Percentiles rank a stretch among this genome's conserved stretches.
phyloP scores from a whole-genome alignment of 2,888 invertebrate species.

The Phalangium opilio region DNA sequence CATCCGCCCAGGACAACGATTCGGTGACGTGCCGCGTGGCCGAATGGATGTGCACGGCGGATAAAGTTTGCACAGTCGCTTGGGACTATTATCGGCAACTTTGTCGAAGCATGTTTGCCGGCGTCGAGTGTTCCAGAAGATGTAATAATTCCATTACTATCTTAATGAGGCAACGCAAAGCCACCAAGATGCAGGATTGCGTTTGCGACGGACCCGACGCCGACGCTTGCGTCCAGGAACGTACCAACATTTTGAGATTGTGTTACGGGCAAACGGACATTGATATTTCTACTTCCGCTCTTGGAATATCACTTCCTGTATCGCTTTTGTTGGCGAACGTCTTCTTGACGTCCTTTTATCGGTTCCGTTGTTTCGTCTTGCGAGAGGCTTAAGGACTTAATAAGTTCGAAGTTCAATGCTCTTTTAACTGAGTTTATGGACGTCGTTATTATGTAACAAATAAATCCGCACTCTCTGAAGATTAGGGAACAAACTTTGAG shows the following conservation, averaged over 20 bases:
- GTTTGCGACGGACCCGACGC: constrained; percentile 3
- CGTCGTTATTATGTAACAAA: too few relatives aligned
- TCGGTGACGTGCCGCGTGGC: constrained; percentile 1
- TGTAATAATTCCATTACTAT: constrained; percentile 7
- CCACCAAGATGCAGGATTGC: constrained; percentile 2
- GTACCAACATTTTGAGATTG: constrained; percentile 1
- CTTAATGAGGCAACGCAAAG: neutral
- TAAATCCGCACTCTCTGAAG: too few relatives aligned
- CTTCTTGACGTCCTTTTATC: too few relatives aligned
- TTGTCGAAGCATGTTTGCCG: constrained; percentile 1
- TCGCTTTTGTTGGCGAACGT: too few relatives aligned
- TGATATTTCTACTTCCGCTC: too few relatives aligned
- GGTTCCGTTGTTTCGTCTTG: too few relatives aligned
- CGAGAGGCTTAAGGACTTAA: too few relatives aligned
- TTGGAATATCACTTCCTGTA: too few relatives aligned
- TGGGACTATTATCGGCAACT: constrained; percentile 6
- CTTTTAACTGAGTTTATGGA: too few relatives aligned
- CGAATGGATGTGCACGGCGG: constrained; percentile 4
- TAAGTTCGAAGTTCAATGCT: too few relatives aligned
- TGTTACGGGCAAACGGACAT: constrained; percentile 2
- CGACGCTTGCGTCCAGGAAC: neutral
- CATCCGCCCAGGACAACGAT: too few relatives aligned
- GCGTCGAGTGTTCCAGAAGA: constrained; percentile 6
- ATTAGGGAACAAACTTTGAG: too few relatives aligned
- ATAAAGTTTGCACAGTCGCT: constrained; percentile 2